Base-by-base conservation (phyloP, 2,797 vertebrate genomes). In the Rhynchonycteris naso region DNA sequence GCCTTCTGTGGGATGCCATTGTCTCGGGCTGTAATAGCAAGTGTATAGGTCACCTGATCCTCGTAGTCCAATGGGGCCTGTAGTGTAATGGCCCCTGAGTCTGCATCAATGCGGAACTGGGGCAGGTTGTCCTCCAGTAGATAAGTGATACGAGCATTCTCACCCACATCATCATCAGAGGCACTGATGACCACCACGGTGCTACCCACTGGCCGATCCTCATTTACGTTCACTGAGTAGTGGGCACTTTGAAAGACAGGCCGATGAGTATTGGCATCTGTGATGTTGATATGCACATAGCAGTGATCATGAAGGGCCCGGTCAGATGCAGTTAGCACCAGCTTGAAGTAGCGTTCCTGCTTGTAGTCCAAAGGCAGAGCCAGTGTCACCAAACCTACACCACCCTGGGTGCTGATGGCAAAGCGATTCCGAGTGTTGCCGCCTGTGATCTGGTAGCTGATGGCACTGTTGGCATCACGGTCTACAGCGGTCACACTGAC, bases 1-100 rank as follows among this genome's bases (percentile, higher is more conserved):
- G 99, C 99, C 98, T 99, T 99, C 98, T 99, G 99, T 22, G 99
- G 99, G 86, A 99, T 99, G 87, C 99, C 99, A 0, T 99, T 99
- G 98, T 99, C 99, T 96, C 99, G 99, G 35, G 99, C 99, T 8
- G 99, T 99, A 90, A 99, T 99, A 63, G 99, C 99, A 93, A 99
- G 97, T 0, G 99, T 99, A 92, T 99, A 99, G 0, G 99, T 99
- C 98, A 99, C 99, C 97, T 99, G 99, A 96, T 99, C 99, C 98
- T 99, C 99, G 4, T 99, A 99, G 98, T 99, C 99, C 21, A 99
- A 98, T 59, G 99, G 99, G 4, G 99, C 99, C 97, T 99, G 99
- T 2, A 99, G 98, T 0, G 99, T 99, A 97, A 99, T 99, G n/a
- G 99, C 99, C 2, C 99, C 99, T 0, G 98, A 99, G 68, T 98